Evolutionary conservation across 2,113 vertebrate species (phyloP), one percentile per base, ranked within the genome.

Genomic region (Sciurus niger): DNA sequence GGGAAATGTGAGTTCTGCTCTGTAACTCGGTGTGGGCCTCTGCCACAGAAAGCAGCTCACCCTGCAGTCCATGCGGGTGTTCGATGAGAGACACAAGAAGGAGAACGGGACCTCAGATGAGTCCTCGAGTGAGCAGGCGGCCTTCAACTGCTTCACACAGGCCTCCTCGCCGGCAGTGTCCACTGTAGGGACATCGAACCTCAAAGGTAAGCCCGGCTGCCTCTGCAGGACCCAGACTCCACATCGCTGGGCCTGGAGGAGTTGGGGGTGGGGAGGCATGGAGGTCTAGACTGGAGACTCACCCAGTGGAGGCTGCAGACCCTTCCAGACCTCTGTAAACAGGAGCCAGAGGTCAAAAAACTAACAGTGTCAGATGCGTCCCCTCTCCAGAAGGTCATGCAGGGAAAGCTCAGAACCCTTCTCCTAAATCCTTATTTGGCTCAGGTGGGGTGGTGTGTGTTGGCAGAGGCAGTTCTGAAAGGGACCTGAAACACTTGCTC

Each of bases 41-140:
- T 86, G 65, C 83, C 53, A 24, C 97, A 99, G 99, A 98, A 99
- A 99, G 96, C 99, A 99, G 98, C 99, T 99, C 98, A 99, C 99
- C 32, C 98, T 99, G 93, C 99, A 99, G 87, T 99, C 99, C 95
- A 99, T 99, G 98, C 98, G 99, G 37, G 99, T 99, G 12, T 99
- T 99, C 13, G 99, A 99, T 16, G 99, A 99, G 93, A 99, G 99
- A 72, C 99, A 99, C 98, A 99, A 99, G 85, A 99, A 99, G 96
- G 99, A 99, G 89, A 99, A 99, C 2, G 99, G 99, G 40, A 99
- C 99, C 60, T 99, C 99, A 0, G 99, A 99, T 12, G 99, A 99
- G 90, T 99, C 99, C 74, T 99, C 99, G 0, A 99, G 99, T 1
- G 99, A 99, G 87, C 99, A 99, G 97, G 98, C 99, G 0, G 98